Conservation (phyloP, 2,888 invertebrate species). For the Blera fallax region DNA sequence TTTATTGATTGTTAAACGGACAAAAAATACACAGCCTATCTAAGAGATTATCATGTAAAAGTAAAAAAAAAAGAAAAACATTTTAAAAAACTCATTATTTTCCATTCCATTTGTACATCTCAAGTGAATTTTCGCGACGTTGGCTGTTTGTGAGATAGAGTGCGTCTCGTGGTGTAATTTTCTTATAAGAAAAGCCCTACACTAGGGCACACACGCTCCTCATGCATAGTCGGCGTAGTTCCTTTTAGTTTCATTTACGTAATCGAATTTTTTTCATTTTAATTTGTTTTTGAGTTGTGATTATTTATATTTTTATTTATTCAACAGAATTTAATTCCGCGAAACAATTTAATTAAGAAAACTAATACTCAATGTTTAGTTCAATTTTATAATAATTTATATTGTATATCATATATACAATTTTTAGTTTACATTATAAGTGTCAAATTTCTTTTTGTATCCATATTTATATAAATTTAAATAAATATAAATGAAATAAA, state of each 20-base stretch:
- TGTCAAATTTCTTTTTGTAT: constrained; percentile 62
- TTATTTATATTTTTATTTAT: constrained; percentile 56
- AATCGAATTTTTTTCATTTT: not conserved
- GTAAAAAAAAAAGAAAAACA: not conserved
- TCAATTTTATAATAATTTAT: constrained; percentile 61
- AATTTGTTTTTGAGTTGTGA: constrained; percentile 60
- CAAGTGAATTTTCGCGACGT: not conserved
- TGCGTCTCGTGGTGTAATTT: not conserved
- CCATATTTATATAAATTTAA: constrained; percentile 56
- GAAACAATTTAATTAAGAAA: not conserved
- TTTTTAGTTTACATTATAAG: constrained; percentile 60
- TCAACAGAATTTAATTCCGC: constrained; percentile 47
- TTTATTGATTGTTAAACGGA: constrained; percentile 73
- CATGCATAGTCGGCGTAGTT: not conserved
- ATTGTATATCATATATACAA: constrained; percentile 72
- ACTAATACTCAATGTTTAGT: constrained; percentile 62
- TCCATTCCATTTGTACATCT: constrained; percentile 3
- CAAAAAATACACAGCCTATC: constrained; percentile 43
- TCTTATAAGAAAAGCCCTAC: not conserved
- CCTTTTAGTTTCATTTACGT: constrained; percentile 2
- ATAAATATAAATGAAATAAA: constrained; percentile 66
- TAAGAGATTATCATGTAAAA: constrained; percentile 42
- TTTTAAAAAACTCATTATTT: not conserved
- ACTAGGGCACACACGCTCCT: no score
- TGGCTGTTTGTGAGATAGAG: not conserved